Conservation (phyloP, 1,140 invertebrate species). For the Galendromus occidentalis region DNA sequence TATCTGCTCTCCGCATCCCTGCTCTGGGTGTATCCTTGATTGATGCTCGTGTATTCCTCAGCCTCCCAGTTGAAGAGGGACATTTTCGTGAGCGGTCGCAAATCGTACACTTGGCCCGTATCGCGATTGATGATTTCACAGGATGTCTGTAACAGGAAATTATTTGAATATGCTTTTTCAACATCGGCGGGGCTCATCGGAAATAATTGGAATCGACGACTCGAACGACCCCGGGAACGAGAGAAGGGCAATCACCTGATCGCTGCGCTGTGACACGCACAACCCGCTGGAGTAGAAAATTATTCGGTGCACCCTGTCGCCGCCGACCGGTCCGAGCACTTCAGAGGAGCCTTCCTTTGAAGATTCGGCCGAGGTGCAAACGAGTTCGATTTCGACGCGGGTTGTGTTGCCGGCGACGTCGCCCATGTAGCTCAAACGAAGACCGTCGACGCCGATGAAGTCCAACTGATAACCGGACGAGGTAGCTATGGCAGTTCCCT, state of each 20-base stretch:
- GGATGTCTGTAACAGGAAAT: background rate
- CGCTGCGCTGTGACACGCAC: background rate
- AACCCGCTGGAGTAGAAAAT: background rate
- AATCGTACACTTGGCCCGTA: background rate
- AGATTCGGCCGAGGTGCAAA: background rate
- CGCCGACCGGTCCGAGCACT: background rate
- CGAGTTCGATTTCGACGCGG: background rate
- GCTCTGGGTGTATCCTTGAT: background rate
- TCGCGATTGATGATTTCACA: constrained; percentile 8
- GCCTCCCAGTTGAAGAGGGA: background rate
- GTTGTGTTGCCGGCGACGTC: background rate
- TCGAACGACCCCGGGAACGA: no score
- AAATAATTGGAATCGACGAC: no score
- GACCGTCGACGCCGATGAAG: constrained; percentile 50
- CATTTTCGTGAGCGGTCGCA: background rate
- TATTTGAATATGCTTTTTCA: no score
- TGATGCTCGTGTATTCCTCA: background rate
- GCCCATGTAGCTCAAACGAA: constrained; percentile 40
- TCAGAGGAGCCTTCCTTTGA: background rate
- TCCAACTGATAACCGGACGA: constrained; percentile 27
- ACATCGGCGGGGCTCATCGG: no score
- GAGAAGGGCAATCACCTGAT: background rate
- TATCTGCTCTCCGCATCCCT: background rate
- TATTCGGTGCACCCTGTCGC: background rate
- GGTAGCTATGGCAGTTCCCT: background rate